phyloP scores from a whole-genome alignment of 2,797 vertebrate species.

The Aplochiton taeniatus region DNA sequence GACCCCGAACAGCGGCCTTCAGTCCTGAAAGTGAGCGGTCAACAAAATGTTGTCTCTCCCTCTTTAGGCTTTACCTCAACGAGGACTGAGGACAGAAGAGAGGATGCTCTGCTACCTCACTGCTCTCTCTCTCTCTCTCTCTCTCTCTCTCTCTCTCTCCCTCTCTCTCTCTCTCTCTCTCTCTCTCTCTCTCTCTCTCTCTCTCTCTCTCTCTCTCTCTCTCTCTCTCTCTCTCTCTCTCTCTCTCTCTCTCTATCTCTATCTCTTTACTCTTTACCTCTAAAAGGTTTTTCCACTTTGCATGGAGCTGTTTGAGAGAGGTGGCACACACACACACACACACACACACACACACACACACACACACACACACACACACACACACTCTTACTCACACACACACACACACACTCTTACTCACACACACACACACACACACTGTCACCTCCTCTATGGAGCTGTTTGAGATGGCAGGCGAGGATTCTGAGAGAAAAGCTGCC shows the following conservation, averaged over 20 bases:
- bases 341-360: no score
- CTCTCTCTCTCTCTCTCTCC: background rate
- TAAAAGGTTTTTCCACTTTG: background rate
- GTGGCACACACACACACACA: no score
- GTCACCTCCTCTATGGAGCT: no score
- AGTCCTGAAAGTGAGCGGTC: no score
- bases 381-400: background rate
- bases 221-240: background rate
- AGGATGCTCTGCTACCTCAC: no score
- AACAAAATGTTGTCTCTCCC: no score
- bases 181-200: background rate
- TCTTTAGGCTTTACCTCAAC: no score
- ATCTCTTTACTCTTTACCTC: background rate
- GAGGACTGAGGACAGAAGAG: no score
- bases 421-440: background rate
- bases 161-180: background rate
- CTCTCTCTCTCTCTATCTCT: background rate
- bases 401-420: background rate
- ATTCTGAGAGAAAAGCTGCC: no score
- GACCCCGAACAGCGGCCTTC: no score
- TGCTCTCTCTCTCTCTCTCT: background rate
- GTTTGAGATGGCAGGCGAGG: no score
- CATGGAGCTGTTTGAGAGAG: no score
- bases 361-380: background rate
- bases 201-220: slow-evolving; percentile 9